Evolutionary conservation across 2,888 invertebrate genomes (phyloP).

Genomic region (Morpho deidamia): DNA sequence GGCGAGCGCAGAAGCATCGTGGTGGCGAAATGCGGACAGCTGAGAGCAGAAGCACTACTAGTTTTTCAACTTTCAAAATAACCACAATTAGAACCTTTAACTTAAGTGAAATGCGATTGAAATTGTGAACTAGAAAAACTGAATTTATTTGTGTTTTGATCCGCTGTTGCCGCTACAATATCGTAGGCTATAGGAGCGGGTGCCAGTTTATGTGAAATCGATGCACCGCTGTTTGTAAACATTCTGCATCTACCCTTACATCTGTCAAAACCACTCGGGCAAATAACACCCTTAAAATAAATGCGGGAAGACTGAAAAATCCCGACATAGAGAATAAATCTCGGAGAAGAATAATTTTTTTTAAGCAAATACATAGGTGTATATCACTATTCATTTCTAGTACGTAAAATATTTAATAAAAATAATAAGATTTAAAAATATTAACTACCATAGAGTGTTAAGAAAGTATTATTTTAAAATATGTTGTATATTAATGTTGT

Average conservation of each 20-base stretch:
- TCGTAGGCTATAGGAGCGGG: slow-evolving; percentile 13
- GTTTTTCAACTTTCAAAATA: too few species aligned
- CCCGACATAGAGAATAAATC: not conserved
- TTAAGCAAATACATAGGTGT: slow-evolving; percentile 1
- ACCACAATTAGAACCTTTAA: too few species aligned
- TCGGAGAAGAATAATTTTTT: slow-evolving; percentile 21
- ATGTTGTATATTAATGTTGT: too few species aligned
- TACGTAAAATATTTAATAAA: not conserved
- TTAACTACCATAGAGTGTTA: too few species aligned
- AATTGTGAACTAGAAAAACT: too few species aligned
- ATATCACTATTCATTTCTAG: not conserved
- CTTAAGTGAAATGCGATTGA: too few species aligned
- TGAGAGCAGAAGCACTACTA: too few species aligned
- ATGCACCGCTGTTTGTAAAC: slow-evolving; percentile 75
- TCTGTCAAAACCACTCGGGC: slow-evolving; percentile 27
- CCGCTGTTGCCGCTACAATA: slow-evolving; percentile 1
- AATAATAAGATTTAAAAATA: not conserved
- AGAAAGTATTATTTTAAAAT: too few species aligned
- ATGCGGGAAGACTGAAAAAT: not conserved
- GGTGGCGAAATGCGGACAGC: too few species aligned
- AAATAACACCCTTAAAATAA: slow-evolving; percentile 15
- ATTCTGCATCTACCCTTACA: slow-evolving; percentile 35
- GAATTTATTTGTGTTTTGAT: not conserved
- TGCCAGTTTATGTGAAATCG: slow-evolving; percentile 74
- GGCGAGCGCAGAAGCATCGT: too few species aligned